These are phyloP conservation scores for Tipula helvola DNA, from an alignment of 2,888 invertebrate genomes.

Conservation along the genomic window DNA sequence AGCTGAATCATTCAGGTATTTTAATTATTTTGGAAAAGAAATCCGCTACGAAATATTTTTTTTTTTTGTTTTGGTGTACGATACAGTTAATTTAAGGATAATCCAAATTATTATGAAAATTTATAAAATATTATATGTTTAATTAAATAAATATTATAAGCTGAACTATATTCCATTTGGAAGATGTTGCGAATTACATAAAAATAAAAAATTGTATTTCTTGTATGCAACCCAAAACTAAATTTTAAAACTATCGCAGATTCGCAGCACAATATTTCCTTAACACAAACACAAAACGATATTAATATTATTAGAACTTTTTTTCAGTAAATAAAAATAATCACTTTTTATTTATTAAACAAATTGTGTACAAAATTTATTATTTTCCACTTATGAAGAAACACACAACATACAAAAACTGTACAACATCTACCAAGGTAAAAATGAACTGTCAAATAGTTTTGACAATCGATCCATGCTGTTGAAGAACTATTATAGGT, in stretches of 20 bases:
- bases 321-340: neutral
- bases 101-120: neutral
- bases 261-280: neutral
- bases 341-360: neutral
- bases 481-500: neutral
- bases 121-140: neutral
- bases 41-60: neutral
- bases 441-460: neutral
- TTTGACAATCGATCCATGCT: neutral
- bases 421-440: neutral
- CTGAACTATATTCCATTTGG: neutral
- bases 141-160: neutral
- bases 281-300: neutral
- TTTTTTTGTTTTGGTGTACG: neutral
- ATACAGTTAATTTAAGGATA: neutral
- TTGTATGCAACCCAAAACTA: neutral
- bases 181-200: neutral
- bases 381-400: neutral
- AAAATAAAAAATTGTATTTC: neutral
- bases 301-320: neutral
- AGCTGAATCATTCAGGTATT: neutral
- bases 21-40: neutral
- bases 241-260: neutral
- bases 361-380: neutral
- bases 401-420: neutral